A percentile compares a stretch with the other conserved stretches of the same genome.
Evolutionary conservation across 2,797 vertebrate species (phyloP).

Genomic region (Pseudomugil tenellus): DNA sequence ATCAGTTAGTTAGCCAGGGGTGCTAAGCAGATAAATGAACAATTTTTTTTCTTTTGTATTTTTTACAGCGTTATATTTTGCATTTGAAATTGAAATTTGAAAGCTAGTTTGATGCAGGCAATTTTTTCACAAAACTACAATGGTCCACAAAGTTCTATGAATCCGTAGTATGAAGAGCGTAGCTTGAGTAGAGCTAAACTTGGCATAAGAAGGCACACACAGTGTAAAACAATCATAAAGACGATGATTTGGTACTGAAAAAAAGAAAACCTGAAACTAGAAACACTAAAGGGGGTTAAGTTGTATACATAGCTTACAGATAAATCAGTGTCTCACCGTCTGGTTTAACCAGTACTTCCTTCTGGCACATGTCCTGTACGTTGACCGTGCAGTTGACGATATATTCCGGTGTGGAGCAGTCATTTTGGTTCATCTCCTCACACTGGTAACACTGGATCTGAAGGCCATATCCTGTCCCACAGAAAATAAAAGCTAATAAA

Average conservation of each 20-base stretch:
- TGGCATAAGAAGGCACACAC: background rate
- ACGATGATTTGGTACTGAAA: background rate
- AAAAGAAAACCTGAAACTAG: background rate
- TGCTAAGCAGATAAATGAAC: background rate
- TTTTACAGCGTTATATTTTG: background rate
- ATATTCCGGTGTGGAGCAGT: slow-evolving; percentile 95
- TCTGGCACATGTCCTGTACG: slow-evolving; percentile 98
- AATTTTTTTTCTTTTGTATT: background rate
- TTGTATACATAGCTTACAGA: no score
- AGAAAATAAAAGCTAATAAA: background rate
- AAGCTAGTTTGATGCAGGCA: background rate
- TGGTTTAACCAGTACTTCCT: slow-evolving; percentile 94
- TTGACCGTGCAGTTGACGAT: slow-evolving; percentile 98
- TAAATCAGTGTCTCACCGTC: slow-evolving; percentile 83
- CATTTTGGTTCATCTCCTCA: slow-evolving; percentile 93
- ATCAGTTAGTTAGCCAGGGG: background rate
- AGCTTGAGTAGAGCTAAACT: background rate
- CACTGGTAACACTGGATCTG: slow-evolving; percentile 99
- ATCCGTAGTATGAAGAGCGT: background rate
- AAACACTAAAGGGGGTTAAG: no score
- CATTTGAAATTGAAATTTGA: background rate
- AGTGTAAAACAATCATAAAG: background rate
- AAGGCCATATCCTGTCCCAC: slow-evolving; percentile 82
- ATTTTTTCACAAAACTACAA: background rate
- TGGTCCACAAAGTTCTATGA: background rate